Evolutionary conservation across 1,140 invertebrate species (phyloP).

Genomic region (Penaeus japonicus): DNA sequence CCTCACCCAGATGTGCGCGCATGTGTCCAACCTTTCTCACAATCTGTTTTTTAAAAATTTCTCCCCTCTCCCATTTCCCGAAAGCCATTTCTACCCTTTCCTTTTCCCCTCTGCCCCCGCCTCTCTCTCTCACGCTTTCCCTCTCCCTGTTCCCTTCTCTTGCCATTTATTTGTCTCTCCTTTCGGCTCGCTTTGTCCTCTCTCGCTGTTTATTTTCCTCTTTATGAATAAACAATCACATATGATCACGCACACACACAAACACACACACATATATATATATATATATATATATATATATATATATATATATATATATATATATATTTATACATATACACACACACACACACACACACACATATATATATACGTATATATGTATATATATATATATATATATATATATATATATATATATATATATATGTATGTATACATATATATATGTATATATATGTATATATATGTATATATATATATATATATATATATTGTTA

Average conservation of each 20-base stretch:
- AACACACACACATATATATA: not conserved
- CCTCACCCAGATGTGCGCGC: no score
- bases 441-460: not conserved
- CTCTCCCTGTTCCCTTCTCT: not conserved
- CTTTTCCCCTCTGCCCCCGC: not conserved
- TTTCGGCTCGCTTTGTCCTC: not conserved
- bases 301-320: not conserved
- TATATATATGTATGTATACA: not conserved
- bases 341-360: not conserved
- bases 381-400: not conserved
- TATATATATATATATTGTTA: not conserved
- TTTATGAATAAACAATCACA: not conserved
- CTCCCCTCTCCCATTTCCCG: not conserved
- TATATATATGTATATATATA: not conserved
- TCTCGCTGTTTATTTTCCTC: not conserved
- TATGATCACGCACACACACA: not conserved
- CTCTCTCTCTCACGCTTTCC: not conserved
- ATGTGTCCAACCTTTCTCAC: no score
- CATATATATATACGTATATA: conserved; percentile 7
- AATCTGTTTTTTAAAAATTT: no score
- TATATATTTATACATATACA: conserved; percentile 18
- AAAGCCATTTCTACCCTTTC: not conserved
- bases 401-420: not conserved
- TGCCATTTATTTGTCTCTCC: not conserved
- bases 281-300: not conserved